Conservation (phyloP, 1,140 invertebrate species). For the Planococcus citri region DNA sequence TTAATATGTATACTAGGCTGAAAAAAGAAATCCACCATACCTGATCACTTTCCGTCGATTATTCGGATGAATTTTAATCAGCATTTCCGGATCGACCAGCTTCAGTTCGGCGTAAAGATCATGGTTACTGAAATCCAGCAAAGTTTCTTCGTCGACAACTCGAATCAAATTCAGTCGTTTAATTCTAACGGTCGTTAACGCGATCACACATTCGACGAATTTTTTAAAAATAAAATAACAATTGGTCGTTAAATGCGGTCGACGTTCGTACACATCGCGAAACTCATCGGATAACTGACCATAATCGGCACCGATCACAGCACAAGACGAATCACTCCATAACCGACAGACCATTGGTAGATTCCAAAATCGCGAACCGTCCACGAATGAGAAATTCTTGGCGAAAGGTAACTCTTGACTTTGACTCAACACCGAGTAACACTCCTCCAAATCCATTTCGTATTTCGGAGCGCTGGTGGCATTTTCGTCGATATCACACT, state of each 20-base stretch:
- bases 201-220: not conserved
- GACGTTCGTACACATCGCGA: not conserved
- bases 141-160: not conserved
- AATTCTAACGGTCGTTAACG: not conserved
- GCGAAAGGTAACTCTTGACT: not conserved
- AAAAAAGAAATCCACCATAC: not conserved
- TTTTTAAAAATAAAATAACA: not conserved
- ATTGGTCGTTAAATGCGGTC: not conserved
- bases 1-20: not conserved
- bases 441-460: not conserved
- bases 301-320: no score
- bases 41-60: not conserved
- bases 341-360: not conserved
- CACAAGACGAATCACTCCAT: no score
- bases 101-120: not conserved
- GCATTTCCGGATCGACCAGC: not conserved
- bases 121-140: not conserved
- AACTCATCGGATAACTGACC: not conserved
- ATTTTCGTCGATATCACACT: not conserved
- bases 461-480: no score
- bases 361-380: not conserved
- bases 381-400: not conserved
- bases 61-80: not conserved
- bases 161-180: not conserved
- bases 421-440: not conserved